These are phyloP conservation scores for Pandion haliaetus DNA, from an alignment of 2,113 vertebrate genomes.

Conservation along the genomic window DNA sequence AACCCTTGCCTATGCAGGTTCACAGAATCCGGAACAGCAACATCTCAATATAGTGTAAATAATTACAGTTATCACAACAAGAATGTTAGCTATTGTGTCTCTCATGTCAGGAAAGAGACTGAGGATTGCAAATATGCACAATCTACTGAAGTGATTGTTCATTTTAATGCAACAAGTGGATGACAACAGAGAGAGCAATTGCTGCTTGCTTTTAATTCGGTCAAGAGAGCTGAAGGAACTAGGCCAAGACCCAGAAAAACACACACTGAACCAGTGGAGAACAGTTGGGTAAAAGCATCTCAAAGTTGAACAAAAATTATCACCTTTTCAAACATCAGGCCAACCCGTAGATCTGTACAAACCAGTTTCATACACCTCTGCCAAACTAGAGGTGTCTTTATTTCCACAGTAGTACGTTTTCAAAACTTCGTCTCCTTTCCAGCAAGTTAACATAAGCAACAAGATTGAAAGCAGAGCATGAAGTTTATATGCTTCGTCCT, in stretches of 20 bases:
- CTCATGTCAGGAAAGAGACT: neutral
- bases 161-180: neutral
- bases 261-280: neutral
- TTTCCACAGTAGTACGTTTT: neutral
- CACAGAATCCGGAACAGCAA: neutral
- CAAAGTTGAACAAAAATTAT: neutral
- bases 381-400: neutral
- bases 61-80: neutral
- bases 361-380: neutral
- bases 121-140: neutral
- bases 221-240: neutral
- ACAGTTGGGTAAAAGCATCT: neutral
- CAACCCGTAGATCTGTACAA: neutral
- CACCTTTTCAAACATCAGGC: neutral
- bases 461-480: neutral
- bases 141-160: neutral
- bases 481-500: neutral
- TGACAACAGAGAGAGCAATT: neutral
- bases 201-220: neutral
- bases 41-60: neutral
- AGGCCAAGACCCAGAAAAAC: constrained; percentile 14
- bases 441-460: neutral
- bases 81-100: neutral
- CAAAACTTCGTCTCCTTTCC: neutral
- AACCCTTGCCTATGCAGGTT: neutral